Conservation (phyloP, 2,113 vertebrate genomes). For the Spea bombifrons region DNA sequence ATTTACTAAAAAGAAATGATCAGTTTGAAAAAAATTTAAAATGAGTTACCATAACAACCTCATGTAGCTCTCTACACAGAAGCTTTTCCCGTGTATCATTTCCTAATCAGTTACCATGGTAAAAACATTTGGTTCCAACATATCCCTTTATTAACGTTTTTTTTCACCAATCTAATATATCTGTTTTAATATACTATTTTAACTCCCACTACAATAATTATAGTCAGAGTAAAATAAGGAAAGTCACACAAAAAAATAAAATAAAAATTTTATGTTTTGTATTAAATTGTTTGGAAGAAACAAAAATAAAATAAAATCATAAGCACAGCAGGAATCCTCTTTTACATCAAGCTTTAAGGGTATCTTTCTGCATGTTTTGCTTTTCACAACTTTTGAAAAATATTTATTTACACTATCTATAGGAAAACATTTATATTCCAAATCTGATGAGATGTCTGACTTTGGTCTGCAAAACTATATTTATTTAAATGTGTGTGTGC, state of each 20-base stretch:
- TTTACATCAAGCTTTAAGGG: no score
- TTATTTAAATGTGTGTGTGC: no score
- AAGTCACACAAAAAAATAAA: neutral
- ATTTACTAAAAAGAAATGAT: neutral
- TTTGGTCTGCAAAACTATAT: no score
- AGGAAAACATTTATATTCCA: no score
- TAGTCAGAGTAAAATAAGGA: neutral
- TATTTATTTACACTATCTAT: no score
- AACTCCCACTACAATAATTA: neutral
- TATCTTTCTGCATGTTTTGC: no score
- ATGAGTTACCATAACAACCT: slow-evolving; percentile 11
- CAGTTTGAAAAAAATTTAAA: neutral
- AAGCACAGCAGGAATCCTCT: no score
- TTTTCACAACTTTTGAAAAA: no score
- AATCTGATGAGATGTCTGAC: no score
- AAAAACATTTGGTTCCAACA: neutral
- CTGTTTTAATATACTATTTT: neutral
- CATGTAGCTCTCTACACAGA: slow-evolving; percentile 3
- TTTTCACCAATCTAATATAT: neutral
- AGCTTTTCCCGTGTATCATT: neutral
- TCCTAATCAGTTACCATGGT: neutral
- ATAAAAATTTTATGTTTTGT: neutral
- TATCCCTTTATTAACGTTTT: neutral
- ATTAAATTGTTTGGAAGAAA: neutral
- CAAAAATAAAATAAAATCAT: neutral